phyloP scores from a whole-genome alignment of 2,888 invertebrate genomes.

The Cheilosia urbana region DNA sequence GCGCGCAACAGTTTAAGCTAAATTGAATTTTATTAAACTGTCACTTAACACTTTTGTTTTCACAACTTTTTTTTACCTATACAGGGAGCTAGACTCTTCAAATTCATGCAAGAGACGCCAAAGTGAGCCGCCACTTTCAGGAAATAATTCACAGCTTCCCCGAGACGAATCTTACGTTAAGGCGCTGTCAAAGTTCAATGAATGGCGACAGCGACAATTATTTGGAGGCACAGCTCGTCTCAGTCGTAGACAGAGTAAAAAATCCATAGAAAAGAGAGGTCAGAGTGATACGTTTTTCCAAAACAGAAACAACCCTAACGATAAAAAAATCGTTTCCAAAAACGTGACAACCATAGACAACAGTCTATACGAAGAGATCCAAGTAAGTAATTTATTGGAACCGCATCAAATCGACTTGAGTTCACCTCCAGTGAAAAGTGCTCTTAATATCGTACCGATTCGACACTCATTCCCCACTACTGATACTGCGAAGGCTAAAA shows the following conservation, averaged over 20 bases:
- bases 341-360: conserved; percentile 37
- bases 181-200: conserved; percentile 77
- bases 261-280: conserved; percentile 18
- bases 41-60: background rate
- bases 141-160: conserved; percentile 58
- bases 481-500: background rate
- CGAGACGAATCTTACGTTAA: conserved; percentile 77
- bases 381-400: background rate
- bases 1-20: too few species aligned
- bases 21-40: too few species aligned
- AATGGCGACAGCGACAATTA: conserved; percentile 76
- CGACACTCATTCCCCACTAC: conserved; percentile 35
- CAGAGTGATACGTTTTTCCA: conserved; percentile 41
- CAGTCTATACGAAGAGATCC: conserved; percentile 58
- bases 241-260: conserved; percentile 56
- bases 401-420: conserved; percentile 5
- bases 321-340: conserved; percentile 24
- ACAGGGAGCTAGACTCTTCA: conserved; percentile 76
- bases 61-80: background rate
- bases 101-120: conserved; percentile 76
- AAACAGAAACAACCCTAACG: conserved; percentile 4
- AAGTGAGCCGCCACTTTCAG: conserved; percentile 76
- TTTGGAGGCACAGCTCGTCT: conserved; percentile 57
- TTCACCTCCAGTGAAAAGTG: background rate
- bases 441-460: conserved; percentile 14